Conservation (phyloP, 2,113 vertebrate genomes). For the Otis tarda region DNA sequence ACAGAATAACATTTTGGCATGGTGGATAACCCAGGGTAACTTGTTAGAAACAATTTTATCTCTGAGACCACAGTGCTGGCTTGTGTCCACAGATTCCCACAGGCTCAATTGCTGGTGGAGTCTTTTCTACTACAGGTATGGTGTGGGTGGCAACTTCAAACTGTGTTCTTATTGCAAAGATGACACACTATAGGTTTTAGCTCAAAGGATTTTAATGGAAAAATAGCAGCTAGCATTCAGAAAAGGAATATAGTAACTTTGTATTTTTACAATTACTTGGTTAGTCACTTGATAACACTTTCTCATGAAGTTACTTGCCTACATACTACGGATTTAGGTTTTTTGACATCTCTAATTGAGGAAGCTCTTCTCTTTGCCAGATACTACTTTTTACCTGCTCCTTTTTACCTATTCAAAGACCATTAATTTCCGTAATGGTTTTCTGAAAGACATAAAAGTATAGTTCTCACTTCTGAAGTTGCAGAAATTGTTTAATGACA, state of each 20-base stretch:
- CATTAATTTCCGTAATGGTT: constrained; percentile 34
- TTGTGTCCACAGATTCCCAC: not conserved
- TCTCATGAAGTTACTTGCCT: not conserved
- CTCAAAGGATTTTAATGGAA: not conserved
- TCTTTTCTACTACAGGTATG: rapidly evolving
- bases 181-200: not conserved
- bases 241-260: not conserved
- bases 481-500: constrained; percentile 21
- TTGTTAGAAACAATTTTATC: not conserved
- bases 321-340: not conserved
- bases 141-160: not conserved
- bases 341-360: constrained; percentile 19
- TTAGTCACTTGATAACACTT: not conserved
- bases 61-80: not conserved
- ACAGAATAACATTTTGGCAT: not conserved
- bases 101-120: not conserved
- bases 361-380: not conserved
- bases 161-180: not conserved
- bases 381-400: not conserved
- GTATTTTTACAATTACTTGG: not conserved
- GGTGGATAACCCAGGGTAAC: not conserved
- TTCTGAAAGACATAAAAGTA: constrained; percentile 33
- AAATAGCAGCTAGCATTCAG: not conserved
- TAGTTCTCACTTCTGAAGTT: constrained; percentile 18
- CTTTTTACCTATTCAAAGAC: constrained; percentile 12